Base-by-base conservation (phyloP, 1,140 invertebrate genomes). In the Kradibia gibbosae region DNA sequence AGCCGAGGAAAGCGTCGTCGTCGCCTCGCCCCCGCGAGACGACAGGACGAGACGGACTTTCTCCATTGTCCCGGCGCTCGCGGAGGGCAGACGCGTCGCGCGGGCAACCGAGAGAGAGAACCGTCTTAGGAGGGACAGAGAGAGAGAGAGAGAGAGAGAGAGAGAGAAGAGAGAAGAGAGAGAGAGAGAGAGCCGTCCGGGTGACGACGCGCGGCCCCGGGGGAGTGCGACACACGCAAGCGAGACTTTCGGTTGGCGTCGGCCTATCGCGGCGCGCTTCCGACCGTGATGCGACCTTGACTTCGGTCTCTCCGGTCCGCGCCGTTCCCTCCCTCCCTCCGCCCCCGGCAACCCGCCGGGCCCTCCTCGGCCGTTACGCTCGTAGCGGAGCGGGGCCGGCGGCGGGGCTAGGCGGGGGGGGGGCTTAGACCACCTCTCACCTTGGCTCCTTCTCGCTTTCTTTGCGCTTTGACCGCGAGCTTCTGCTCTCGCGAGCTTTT, bases 211-310 rank as follows among this genome's bases (percentile, higher is more conserved):
- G 5, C 13, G 15, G 50, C 50, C 5, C 5, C 5, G 10, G 50
- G 3, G 22, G 50, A 53, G 13, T 45, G 22, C 10, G 10, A 53
- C 15, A 39, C 39, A 67, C 39, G 62, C 20, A 67, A 67, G 39
- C 39, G 34, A 67, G 11, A 67, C 62, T 39, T 67, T 67, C 34
- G 34, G 62, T 22, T 67, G 8, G 31, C 31, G 22, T 36, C 31
- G 34, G 4, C 8, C 5, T 39, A 67, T 67, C 11, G 34, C 7
- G 17, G 62, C 20, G 34, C 36, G 62, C 34, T 22, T 67, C 62
- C 39, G 62, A 67, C 62, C 62, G 34, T 67, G 34, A 67, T 67
- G 5, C 22, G 62, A 67, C 62, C 62, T 67, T 67, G 62, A 67
- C 62, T 67, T 36, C n/a, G 34, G 1, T 17, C 36, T 60, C 1